Percentiles rank a stretch among this genome's conserved stretches.
phyloP scores from a whole-genome alignment of 2,888 invertebrate species.

The Lamellibrachia columna region DNA sequence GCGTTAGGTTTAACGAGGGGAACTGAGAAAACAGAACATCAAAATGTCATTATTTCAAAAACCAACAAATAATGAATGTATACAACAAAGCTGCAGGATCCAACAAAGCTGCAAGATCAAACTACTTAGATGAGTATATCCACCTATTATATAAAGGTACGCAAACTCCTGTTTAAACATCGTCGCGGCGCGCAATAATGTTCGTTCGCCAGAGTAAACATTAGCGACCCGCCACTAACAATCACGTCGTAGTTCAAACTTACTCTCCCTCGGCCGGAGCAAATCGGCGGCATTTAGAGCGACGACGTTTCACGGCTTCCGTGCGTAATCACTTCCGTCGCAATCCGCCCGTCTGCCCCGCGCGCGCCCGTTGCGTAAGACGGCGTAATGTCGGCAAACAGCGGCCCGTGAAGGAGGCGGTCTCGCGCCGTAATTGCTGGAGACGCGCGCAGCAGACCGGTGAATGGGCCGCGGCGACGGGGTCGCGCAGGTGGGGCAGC shows the following conservation, averaged over 20 bases:
- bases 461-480: neutral
- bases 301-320: constrained; percentile 4
- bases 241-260: neutral
- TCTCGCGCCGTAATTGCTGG: neutral
- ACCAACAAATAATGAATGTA: neutral
- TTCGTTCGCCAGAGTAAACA: neutral
- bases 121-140: neutral
- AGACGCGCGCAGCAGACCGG: neutral
- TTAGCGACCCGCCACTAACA: neutral
- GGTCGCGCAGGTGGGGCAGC: neutral
- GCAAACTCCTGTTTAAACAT: neutral
- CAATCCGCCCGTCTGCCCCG: neutral
- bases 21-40: neutral
- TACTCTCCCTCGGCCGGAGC: neutral
- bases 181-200: neutral
- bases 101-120: neutral
- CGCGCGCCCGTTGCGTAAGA: neutral
- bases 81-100: neutral
- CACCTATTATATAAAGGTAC: neutral
- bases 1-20: neutral
- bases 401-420: neutral
- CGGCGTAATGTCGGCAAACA: constrained; percentile 6
- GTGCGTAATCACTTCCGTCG: constrained; percentile 8
- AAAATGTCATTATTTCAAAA: neutral
- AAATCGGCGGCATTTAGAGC: neutral